These are phyloP conservation scores for Apistogramma diplotaenia DNA, from an alignment of 2,113 vertebrate species.

Conservation along the genomic window DNA sequence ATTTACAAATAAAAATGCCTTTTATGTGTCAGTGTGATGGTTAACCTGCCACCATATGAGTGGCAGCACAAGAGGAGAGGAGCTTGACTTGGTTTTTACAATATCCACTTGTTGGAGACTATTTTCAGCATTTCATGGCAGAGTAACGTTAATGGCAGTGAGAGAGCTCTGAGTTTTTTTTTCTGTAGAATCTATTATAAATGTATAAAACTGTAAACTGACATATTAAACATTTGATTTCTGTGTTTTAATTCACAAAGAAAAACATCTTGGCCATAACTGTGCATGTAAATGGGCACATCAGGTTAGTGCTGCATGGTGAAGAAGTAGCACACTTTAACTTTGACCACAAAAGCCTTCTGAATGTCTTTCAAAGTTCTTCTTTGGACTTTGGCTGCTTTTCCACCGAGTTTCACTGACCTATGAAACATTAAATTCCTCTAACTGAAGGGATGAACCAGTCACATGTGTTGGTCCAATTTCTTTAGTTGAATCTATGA, in stretches of 20 bases:
- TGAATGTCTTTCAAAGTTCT: background rate
- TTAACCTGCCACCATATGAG: background rate
- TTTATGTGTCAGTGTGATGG: background rate
- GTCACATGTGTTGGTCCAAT: too few relatives aligned
- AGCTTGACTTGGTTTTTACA: background rate
- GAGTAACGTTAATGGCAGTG: background rate
- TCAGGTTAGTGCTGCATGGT: background rate
- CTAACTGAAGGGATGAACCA: too few relatives aligned
- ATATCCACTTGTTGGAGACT: background rate
- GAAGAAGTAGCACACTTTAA: background rate
- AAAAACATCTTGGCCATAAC: background rate
- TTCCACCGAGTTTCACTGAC: background rate
- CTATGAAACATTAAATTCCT: background rate
- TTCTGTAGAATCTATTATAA: too few relatives aligned
- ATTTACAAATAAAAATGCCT: background rate
- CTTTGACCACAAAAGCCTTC: background rate
- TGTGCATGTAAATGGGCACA: background rate
- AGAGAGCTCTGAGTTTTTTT: background rate
- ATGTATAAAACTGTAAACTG: background rate
- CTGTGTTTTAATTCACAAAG: too few relatives aligned
- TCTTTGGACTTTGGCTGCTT: background rate
- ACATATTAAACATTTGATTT: background rate
- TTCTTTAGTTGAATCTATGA: background rate
- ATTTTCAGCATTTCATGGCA: background rate
- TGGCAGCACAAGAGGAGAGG: background rate